phyloP scores from a whole-genome alignment of 2,797 vertebrate species.

The Tapirus indicus region DNA sequence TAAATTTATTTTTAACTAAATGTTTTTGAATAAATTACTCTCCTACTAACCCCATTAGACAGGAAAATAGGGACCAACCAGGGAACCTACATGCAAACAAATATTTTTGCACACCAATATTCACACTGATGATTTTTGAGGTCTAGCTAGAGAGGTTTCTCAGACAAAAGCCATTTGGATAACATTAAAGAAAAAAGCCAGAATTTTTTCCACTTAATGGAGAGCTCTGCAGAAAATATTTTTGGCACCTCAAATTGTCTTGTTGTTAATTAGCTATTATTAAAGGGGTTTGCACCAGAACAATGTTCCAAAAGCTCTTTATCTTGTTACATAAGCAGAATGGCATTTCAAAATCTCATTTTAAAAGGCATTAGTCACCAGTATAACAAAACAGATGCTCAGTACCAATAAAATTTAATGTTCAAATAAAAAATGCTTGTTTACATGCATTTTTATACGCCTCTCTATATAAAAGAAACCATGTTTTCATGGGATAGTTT shows the following conservation, averaged over 20 bases:
- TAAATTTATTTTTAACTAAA: constrained; percentile 38
- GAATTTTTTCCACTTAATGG: constrained; percentile 46
- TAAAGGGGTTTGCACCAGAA: constrained; percentile 57
- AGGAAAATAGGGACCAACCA: not conserved
- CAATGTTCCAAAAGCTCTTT: constrained; percentile 59
- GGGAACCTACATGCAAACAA: not conserved
- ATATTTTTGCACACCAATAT: not conserved
- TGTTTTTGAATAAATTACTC: constrained; percentile 28
- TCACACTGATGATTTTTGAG: constrained; percentile 43
- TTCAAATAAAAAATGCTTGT: constrained; percentile 82
- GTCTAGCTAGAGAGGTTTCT: constrained; percentile 50
- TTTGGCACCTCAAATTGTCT: constrained; percentile 69
- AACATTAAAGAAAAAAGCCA: not conserved
- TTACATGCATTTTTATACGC: constrained; percentile 77
- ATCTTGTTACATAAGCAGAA: constrained; percentile 70
- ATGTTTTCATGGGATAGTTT: constrained; percentile 54
- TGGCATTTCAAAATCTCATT: constrained; percentile 77
- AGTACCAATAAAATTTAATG: constrained; percentile 78
- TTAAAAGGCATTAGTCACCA: constrained; percentile 78
- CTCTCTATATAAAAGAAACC: constrained; percentile 63
- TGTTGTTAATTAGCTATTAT: constrained; percentile 62
- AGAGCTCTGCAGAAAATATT: constrained; percentile 57
- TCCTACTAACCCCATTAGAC: not conserved
- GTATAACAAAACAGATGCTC: constrained; percentile 78
- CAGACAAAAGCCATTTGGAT: constrained; percentile 52